Conservation (phyloP, 1,140 invertebrate genomes). For the Archivesica marissinica region DNA sequence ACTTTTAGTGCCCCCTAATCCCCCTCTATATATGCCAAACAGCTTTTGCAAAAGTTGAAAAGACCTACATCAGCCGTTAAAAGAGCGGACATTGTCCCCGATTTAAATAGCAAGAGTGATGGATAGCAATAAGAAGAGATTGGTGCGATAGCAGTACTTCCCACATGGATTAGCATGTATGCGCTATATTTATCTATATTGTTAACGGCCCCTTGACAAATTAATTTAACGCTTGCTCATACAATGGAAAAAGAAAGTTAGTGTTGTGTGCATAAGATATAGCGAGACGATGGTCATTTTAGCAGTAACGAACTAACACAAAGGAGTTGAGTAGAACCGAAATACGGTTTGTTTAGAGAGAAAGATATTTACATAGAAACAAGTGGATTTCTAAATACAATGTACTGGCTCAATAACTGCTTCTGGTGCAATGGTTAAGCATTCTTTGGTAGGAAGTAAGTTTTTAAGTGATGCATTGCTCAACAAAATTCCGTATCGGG, state of each 20-base stretch:
- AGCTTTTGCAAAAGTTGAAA: background rate
- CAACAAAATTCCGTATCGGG: too few species aligned
- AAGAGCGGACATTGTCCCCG: background rate
- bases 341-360: background rate
- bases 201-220: slow-evolving; percentile 10
- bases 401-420: too few species aligned
- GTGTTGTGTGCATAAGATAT: background rate
- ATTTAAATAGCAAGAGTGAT: background rate
- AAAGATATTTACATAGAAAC: slow-evolving; percentile 22
- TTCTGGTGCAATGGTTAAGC: too few species aligned
- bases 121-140: background rate
- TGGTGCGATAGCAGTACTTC: background rate
- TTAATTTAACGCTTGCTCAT: background rate
- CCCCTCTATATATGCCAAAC: background rate
- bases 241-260: background rate
- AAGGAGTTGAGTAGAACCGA: background rate
- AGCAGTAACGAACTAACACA: background rate
- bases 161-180: slow-evolving; percentile 24
- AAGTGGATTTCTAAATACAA: too few species aligned
- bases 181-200: slow-evolving; percentile 22
- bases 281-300: background rate
- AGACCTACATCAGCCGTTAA: background rate
- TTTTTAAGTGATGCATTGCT: too few species aligned
- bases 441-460: too few species aligned
- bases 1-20: background rate